phyloP scores from a whole-genome alignment of 2,797 vertebrate genomes.

The Phataginus tetradactyla region DNA sequence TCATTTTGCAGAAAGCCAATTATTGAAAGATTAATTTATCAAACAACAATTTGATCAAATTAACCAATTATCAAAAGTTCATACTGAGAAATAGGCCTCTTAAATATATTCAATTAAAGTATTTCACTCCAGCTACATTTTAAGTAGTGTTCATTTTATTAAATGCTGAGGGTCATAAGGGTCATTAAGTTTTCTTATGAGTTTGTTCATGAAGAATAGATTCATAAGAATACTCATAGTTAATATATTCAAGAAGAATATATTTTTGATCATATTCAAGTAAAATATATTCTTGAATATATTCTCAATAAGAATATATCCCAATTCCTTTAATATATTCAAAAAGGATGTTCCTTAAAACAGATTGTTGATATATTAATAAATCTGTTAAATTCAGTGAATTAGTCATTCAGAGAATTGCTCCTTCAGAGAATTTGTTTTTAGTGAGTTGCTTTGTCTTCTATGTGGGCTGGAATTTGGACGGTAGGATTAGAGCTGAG shows the following conservation, averaged over 20 bases:
- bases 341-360: conserved; percentile 7
- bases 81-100: background rate
- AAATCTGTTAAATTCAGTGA: conserved; percentile 28
- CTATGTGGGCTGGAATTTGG: background rate
- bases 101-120: background rate
- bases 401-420: background rate
- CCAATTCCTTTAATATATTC: background rate
- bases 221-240: conserved; percentile 6
- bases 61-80: background rate
- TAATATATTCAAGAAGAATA: background rate
- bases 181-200: conserved; percentile 25
- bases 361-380: background rate
- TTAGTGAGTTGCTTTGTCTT: background rate
- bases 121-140: background rate
- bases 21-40: background rate
- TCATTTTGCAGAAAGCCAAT: background rate
- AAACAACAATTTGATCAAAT: background rate
- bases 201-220: background rate
- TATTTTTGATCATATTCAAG: background rate
- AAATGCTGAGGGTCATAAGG: background rate
- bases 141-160: conserved; percentile 15
- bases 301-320: background rate
- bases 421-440: conserved; percentile 17
- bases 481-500: background rate
- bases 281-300: background rate